Conservation (phyloP, 2,113 vertebrate species). For the Elachura formosa region DNA sequence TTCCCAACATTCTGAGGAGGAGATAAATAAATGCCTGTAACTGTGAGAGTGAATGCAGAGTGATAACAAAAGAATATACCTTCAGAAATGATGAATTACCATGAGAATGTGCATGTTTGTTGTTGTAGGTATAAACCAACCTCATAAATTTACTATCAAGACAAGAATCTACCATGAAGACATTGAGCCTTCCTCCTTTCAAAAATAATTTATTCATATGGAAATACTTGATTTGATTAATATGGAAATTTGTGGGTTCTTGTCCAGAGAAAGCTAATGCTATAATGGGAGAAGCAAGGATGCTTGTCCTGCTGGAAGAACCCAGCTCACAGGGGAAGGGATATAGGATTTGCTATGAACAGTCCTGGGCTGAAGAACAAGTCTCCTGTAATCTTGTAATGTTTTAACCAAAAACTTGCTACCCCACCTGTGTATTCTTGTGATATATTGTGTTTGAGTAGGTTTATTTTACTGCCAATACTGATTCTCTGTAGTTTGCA, state of each 20-base stretch:
- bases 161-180: background rate
- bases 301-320: background rate
- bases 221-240: background rate
- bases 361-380: background rate
- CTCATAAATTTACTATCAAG: constrained; percentile 13
- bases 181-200: background rate
- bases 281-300: background rate
- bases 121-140: background rate
- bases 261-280: background rate
- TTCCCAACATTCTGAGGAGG: background rate
- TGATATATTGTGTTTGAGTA: background rate
- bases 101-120: background rate
- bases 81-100: constrained; percentile 56
- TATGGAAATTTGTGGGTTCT: background rate
- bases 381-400: background rate
- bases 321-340: background rate
- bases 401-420: background rate
- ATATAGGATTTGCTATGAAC: background rate
- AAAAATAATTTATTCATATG: background rate
- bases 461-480: background rate
- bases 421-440: background rate
- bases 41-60: background rate
- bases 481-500: background rate
- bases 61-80: constrained; percentile 26
- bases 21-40: constrained; percentile 39